These are phyloP conservation scores for Trachymyrmex septentrionalis DNA, from an alignment of 1,140 invertebrate genomes.

Conservation along the genomic window DNA sequence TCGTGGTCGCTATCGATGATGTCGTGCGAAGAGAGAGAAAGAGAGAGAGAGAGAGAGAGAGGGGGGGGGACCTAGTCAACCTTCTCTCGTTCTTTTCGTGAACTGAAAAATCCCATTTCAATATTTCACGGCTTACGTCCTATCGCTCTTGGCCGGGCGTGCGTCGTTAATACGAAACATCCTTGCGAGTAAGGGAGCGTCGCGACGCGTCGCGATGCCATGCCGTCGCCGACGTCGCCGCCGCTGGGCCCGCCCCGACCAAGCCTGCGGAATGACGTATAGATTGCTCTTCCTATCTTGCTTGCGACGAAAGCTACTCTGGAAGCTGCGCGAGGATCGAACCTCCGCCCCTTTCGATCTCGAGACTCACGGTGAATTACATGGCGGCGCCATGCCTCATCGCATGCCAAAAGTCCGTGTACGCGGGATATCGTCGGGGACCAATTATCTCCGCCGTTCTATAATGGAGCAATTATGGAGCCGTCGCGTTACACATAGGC, in stretches of 20 bases:
- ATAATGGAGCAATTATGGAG: constrained; percentile 69
- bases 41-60: constrained; percentile 9
- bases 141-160: constrained; percentile 70
- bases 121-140: constrained; percentile 77
- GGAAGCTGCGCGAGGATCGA: constrained; percentile 60
- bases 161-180: constrained; percentile 73
- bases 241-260: constrained; percentile 18
- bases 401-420: constrained; percentile 75
- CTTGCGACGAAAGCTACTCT: constrained; percentile 22
- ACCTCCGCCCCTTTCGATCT: constrained; percentile 26
- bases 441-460: constrained; percentile 65
- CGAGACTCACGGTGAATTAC: constrained; percentile 64
- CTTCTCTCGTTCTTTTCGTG: not conserved
- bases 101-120: constrained; percentile 76
- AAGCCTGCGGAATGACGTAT: constrained; percentile 63
- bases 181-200: constrained; percentile 2
- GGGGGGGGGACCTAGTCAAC: too few species aligned
- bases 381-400: constrained; percentile 66
- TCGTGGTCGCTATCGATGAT: constrained; percentile 6
- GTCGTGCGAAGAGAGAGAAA: not conserved
- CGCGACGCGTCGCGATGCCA: constrained; percentile 30
- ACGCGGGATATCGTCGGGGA: constrained; percentile 66
- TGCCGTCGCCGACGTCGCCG: constrained; percentile 24
- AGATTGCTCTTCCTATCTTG: constrained; percentile 59
- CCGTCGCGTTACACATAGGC: constrained; percentile 60